Base-by-base conservation (phyloP, 2,797 vertebrate species). In the Pogonophryne albipinna region DNA sequence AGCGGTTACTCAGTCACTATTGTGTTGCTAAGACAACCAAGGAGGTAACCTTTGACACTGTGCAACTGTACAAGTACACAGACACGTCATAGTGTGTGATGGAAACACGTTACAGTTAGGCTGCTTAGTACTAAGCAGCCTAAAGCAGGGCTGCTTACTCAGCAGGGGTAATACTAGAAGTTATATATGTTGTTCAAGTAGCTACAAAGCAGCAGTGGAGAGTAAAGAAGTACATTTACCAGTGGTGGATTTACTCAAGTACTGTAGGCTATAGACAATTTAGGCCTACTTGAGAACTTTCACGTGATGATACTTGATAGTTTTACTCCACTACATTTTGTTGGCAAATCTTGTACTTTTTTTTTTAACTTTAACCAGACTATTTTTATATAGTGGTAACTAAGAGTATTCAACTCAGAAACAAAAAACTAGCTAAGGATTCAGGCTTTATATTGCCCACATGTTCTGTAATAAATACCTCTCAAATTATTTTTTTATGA, bases 11-110 rank as follows among this genome's bases (percentile, higher is more conserved):
- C 34, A 38, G 16, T 50, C 42, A 23, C 27, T 85, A 34, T 90
- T 88, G 85, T 78, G 90, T 92, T 91, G 82, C 87, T 68, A 63
- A 17, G 87, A 71, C 85, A 88, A 91, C 90, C 4, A 58, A 74
- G 70, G 71, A 19, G 66, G 59, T 23, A 23, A 62, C 46, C 15
- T 15, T 23, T 69, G 15, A 50, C 66, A 15, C 4, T 19, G 38
- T 12, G 2, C n/a, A 12, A 63, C 57, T 38, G 14, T 12, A 2
- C n/a, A 34, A 13, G 12, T 34, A 6, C 52, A 47, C 38, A 13
- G 16, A 23, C 5, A n/a, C 62, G 59, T 66, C 59, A 64, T 4
- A 13, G 4, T 16, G 17, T 38, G 46, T 31, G 49, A 15, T 61
- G 17, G 45, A 56, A 42, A 23, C 1, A 19, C 9, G 12, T 34